Conservation (phyloP, 2,888 invertebrate genomes). For the Mellilla xanthometata region DNA sequence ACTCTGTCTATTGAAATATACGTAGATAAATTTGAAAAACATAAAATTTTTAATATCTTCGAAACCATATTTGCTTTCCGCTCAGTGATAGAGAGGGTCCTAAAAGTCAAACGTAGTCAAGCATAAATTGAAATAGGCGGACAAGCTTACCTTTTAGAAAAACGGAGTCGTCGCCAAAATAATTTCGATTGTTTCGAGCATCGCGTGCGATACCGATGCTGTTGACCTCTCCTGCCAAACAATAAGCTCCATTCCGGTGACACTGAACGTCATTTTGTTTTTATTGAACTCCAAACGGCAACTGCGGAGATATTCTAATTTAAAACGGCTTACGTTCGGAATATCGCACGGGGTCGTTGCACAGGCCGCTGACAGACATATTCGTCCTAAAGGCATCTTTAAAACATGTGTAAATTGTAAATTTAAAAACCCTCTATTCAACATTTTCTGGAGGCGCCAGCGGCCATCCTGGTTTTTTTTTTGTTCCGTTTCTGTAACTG, state of each 20-base stretch:
- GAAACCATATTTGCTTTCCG: not conserved
- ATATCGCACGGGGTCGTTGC: constrained; percentile 60
- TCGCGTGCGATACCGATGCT: constrained; percentile 24
- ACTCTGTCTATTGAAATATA: too few relatives aligned
- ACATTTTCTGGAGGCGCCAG: too few relatives aligned
- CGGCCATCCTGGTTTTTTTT: too few relatives aligned
- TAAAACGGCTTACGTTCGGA: constrained; percentile 58
- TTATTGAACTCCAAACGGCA: constrained; percentile 49
- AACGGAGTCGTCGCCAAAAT: constrained; percentile 21
- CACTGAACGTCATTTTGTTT: constrained; percentile 25
- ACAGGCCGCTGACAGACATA: constrained; percentile 57
- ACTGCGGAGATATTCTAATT: constrained; percentile 67
- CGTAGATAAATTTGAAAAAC: too few relatives aligned
- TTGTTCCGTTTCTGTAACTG: too few relatives aligned
- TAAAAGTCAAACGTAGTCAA: constrained; percentile 2
- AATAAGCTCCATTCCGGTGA: constrained; percentile 23
- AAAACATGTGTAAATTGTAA: too few relatives aligned
- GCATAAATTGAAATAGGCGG: constrained; percentile 6
- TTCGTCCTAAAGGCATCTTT: constrained; percentile 45
- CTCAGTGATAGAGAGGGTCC: constrained; percentile 1
- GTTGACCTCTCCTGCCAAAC: constrained; percentile 26
- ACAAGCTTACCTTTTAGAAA: constrained; percentile 10
- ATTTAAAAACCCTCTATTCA: too few relatives aligned
- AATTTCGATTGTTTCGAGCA: constrained; percentile 23
- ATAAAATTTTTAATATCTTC: not conserved